A percentile compares a stretch with the other conserved stretches of the same genome.
Conservation (phyloP, 1,140 invertebrate genomes). For the Bicyclus anynana region DNA sequence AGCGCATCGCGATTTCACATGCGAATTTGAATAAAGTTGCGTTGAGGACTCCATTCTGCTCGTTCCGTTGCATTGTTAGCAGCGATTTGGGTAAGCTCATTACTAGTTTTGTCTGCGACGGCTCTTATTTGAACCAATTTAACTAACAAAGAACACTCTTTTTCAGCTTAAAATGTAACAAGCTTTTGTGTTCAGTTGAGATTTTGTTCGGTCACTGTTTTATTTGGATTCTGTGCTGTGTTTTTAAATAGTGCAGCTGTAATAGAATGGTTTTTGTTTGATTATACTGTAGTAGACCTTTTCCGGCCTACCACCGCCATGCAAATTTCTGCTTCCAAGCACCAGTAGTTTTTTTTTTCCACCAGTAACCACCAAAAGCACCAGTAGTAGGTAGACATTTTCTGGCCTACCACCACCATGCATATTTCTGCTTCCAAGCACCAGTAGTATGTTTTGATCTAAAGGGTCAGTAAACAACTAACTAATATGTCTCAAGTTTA, state of each 20-base stretch:
- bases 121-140: constrained; percentile 2
- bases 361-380: too few species aligned
- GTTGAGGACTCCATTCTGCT: constrained; percentile 31
- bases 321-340: too few species aligned
- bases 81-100: constrained; percentile 23
- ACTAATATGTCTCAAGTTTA: too few species aligned
- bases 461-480: too few species aligned
- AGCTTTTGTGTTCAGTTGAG: neutral
- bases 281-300: neutral
- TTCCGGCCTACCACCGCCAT: too few species aligned
- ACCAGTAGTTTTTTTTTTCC: too few species aligned
- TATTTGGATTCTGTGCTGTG: neutral
- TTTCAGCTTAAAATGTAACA: neutral
- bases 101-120: constrained; percentile 5
- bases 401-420: too few species aligned
- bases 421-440: too few species aligned
- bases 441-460: too few species aligned
- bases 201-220: neutral
- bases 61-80: constrained; percentile 29
- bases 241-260: neutral
- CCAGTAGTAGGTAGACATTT: too few species aligned
- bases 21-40: constrained; percentile 46
- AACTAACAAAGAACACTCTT: neutral
- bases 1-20: constrained; percentile 46
- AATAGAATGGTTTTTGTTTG: neutral